These are phyloP conservation scores for Tetragnatha versicolor DNA, from an alignment of 1,140 invertebrate genomes.

Conservation along the genomic window DNA sequence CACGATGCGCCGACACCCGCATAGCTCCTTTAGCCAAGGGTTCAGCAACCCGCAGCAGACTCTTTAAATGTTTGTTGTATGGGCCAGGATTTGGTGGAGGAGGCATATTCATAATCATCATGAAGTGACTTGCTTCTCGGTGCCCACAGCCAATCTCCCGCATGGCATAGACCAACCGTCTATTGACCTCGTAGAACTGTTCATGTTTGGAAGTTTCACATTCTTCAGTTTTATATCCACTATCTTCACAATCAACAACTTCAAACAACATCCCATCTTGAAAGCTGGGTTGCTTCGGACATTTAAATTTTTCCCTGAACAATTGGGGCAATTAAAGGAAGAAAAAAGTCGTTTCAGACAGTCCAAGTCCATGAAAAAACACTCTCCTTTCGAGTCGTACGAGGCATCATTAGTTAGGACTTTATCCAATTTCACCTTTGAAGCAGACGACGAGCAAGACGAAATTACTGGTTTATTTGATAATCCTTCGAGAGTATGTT, in stretches of 20 bases:
- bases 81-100: neutral
- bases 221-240: neutral
- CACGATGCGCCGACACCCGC: neutral
- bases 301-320: no score
- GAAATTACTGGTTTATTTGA: no score
- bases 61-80: neutral
- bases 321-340: no score
- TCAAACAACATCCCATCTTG: neutral
- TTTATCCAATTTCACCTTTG: no score
- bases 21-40: neutral
- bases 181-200: neutral
- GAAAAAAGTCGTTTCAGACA: no score
- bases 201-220: neutral
- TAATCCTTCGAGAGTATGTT: no score
- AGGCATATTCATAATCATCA: neutral
- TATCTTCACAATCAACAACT: neutral
- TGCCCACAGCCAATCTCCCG: neutral
- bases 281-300: neutral
- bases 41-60: neutral
- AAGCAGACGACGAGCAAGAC: no score
- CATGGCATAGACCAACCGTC: neutral
- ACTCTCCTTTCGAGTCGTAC: no score
- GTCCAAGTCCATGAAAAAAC: no score
- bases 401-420: no score
- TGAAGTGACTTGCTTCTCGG: neutral